A percentile compares a stretch with the other conserved stretches of the same genome.
These are phyloP conservation scores for Perizoma affinitatum DNA, from an alignment of 2,888 invertebrate genomes.

Conservation along the genomic window DNA sequence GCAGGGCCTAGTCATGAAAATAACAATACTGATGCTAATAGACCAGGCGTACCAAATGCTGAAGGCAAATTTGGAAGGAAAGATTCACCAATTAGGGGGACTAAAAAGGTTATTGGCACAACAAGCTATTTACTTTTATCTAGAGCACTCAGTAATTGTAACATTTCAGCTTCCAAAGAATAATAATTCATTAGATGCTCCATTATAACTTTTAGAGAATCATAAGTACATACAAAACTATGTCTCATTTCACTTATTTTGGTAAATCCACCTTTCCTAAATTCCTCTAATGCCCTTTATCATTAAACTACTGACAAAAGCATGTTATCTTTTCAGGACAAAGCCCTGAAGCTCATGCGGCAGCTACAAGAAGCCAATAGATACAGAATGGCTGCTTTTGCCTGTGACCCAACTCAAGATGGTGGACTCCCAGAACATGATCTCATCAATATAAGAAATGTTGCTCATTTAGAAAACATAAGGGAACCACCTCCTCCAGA, in stretches of 20 bases:
- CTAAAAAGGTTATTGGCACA: slow-evolving; percentile 53
- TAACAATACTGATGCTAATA: slow-evolving; percentile 49
- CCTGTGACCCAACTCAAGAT: slow-evolving; percentile 68
- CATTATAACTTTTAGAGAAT: no score
- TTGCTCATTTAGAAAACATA: slow-evolving; percentile 73
- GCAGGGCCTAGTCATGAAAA: slow-evolving; percentile 77
- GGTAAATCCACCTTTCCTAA: no score
- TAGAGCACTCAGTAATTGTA: no score
- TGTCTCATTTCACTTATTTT: no score
- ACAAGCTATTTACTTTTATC: no score
- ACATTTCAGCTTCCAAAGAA: no score
- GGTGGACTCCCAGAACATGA: slow-evolving; percentile 71
- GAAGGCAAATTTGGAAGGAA: slow-evolving; percentile 62
- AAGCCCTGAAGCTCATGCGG: slow-evolving; percentile 75
- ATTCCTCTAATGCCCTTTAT: no score
- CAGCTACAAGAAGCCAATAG: slow-evolving; percentile 79
- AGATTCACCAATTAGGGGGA: slow-evolving; percentile 65
- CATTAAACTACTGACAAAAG: no score
- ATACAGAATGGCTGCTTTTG: slow-evolving; percentile 82
- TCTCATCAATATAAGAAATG: slow-evolving; percentile 77
- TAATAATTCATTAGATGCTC: no score
- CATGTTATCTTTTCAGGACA: slow-evolving; percentile 62
- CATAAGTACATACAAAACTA: no score
- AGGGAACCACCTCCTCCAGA: slow-evolving; percentile 58
- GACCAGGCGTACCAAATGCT: slow-evolving; percentile 51